Evolutionary conservation across 35 echinoderm and acorn worm species (phyloP), one percentile per base, ranked within the genome.

Genomic region (Apostichopus californicus): DNA sequence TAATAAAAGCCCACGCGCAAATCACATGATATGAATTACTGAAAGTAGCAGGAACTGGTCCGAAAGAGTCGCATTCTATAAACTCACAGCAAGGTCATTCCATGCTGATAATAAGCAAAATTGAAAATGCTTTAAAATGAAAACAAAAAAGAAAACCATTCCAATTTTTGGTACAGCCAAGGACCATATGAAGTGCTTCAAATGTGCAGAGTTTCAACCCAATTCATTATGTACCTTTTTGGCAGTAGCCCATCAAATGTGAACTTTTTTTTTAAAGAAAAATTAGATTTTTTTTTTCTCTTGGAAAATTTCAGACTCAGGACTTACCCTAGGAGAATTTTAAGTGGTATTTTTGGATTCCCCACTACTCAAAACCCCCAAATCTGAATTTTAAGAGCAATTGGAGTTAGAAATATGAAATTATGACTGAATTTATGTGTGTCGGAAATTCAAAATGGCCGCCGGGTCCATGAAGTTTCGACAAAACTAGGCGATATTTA

Each of bases 141-240:
- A 68, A 13, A 68, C 64, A 68, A 3, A 68, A 17, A 14, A 68
- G 64, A 14, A 10, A 68, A 8, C 5, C 64, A 4, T 14, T 68
- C 10, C 64, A 68, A 68, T 68, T 68, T 68, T 68, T 68, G 64
- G 64, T 17, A 9, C 7, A 3, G 64, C 10, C 64, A 68, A 68
- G 64, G 64, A 8, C 64, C 64, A 68, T 68, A 68, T 68, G 14
- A 17, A 68, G 5, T 68, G 10, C 64, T 68, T 68, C 8, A 13
- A 68, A 68, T 13, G 64, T 68, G 64, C 64, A 68, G 64, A 68
- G 64, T 68, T 68, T 68, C 64, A 68, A 8, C 64, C 64, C 8
- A 68, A 68, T 68, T 68, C 64, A 68, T 68, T 68, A 13, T 68
- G 64, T 68, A 68, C 64, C 64, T 68, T 68, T 68, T 68, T 68